Percentiles rank a stretch among this genome's conserved stretches.
These are phyloP conservation scores for Dolichopus griseipennis DNA, from an alignment of 2,888 invertebrate species.

Conservation along the genomic window DNA sequence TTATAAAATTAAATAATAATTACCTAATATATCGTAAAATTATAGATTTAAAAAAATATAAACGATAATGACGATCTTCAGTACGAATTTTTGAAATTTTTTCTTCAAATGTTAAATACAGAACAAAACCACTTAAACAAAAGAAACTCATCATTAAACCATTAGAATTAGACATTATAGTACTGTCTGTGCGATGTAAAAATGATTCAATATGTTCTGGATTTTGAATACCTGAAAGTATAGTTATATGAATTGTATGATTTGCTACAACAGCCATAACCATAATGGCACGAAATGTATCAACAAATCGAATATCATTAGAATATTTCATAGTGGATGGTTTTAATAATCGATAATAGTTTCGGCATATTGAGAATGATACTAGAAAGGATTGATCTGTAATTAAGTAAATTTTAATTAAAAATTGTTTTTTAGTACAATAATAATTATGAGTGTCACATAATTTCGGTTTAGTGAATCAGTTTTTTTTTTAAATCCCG, in stretches of 20 bases:
- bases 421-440: too few relatives aligned
- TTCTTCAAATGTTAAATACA: slow-evolving; percentile 29
- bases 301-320: slow-evolving; percentile 31
- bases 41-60: slow-evolving; percentile 32
- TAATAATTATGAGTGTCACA: too few relatives aligned
- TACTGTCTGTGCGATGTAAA: slow-evolving; percentile 25
- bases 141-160: slow-evolving; percentile 50
- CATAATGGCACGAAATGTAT: slow-evolving; percentile 31
- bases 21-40: slow-evolving; percentile 33
- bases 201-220: slow-evolving; percentile 32
- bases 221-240: slow-evolving; percentile 29
- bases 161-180: slow-evolving; percentile 44
- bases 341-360: slow-evolving; percentile 31
- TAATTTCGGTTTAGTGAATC: too few relatives aligned
- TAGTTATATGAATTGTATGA: slow-evolving; percentile 29
- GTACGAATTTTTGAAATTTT: background rate
- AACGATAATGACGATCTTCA: slow-evolving; percentile 20
- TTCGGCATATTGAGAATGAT: slow-evolving; percentile 34
- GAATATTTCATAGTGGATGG: slow-evolving; percentile 25
- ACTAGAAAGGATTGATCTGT: background rate
- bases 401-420: background rate
- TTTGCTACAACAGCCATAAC: slow-evolving; percentile 30
- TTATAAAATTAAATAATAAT: slow-evolving; percentile 1
- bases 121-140: slow-evolving; percentile 49
- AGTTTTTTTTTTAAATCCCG: too few relatives aligned